Percentiles rank a stretch among this genome's conserved stretches.
These are phyloP conservation scores for Drosophila anomalipes DNA, from an alignment of 2,888 invertebrate genomes.

Conservation along the genomic window DNA sequence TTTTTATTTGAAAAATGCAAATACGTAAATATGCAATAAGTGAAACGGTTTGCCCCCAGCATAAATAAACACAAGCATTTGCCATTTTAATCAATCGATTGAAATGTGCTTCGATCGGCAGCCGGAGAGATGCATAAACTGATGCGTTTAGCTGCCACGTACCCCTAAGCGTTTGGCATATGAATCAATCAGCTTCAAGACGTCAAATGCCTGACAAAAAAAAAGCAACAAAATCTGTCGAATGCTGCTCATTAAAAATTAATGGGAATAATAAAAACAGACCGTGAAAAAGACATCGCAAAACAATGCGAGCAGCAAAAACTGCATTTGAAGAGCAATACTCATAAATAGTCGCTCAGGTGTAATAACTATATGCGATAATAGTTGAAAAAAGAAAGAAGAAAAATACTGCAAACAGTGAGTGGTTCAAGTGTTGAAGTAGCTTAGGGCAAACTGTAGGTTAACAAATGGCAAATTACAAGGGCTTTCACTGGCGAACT, in stretches of 20 bases:
- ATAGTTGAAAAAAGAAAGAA: slow-evolving; percentile 32
- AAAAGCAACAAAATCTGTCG: slow-evolving; percentile 29
- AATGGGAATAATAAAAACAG: slow-evolving; percentile 44
- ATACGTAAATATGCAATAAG: slow-evolving; percentile 40
- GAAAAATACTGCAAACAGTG: not conserved
- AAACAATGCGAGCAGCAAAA: slow-evolving; percentile 30
- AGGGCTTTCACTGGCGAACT: slow-evolving; percentile 61
- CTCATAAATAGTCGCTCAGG: slow-evolving; percentile 41
- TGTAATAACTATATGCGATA: slow-evolving; percentile 52
- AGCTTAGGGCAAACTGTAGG: slow-evolving; percentile 36
- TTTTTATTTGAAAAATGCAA: slow-evolving; percentile 13
- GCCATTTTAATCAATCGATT: slow-evolving; percentile 57
- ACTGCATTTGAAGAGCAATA: slow-evolving; percentile 16
- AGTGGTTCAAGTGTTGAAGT: slow-evolving; percentile 12
- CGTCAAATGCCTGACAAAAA: slow-evolving; percentile 50
- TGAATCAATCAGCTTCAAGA: slow-evolving; percentile 63
- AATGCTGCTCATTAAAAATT: slow-evolving; percentile 58
- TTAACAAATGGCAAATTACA: slow-evolving; percentile 26
- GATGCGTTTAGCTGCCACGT: slow-evolving; percentile 11
- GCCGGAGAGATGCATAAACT: slow-evolving; percentile 9
- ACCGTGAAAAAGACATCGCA: slow-evolving; percentile 21
- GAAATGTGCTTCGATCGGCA: slow-evolving; percentile 5
- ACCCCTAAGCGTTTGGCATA: slow-evolving; percentile 36
- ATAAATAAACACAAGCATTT: slow-evolving; percentile 28
- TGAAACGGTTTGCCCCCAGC: slow-evolving; percentile 19